phyloP scores from a whole-genome alignment of 2,113 vertebrate genomes.

The Pao palembangensis region DNA sequence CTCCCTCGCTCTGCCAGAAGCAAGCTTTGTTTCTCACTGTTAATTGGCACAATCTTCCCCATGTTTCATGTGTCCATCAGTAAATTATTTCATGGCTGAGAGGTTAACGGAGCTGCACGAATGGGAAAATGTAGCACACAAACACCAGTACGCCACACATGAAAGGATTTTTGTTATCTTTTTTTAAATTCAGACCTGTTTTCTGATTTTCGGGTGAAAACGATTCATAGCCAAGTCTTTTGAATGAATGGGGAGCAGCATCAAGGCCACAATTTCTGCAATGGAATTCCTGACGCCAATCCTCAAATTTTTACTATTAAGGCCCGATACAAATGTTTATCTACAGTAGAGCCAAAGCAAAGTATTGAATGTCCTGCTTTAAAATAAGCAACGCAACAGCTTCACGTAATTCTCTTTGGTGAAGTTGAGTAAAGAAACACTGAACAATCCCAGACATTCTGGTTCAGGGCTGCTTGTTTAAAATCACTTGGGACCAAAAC shows the following conservation, averaged over 20 bases:
- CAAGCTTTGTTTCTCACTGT: conserved; percentile 31
- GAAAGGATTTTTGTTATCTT: background rate
- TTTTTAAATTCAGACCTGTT: background rate
- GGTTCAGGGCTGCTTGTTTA: too few species aligned
- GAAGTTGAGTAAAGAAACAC: too few species aligned
- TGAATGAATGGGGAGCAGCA: background rate
- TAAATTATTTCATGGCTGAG: conserved; percentile 32
- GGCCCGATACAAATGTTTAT: too few species aligned
- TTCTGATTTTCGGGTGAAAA: background rate
- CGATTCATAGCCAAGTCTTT: background rate
- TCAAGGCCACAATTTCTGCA: background rate
- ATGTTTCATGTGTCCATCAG: conserved; percentile 25
- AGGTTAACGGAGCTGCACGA: conserved; percentile 14
- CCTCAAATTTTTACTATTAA: too few species aligned
- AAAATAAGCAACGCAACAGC: too few species aligned
- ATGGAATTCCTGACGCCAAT: background rate
- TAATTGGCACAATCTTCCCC: conserved; percentile 31
- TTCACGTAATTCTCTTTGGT: too few species aligned
- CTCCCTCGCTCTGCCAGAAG: conserved; percentile 20
- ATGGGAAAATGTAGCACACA: conserved; percentile 8
- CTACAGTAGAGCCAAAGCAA: too few species aligned
- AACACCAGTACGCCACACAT: background rate
- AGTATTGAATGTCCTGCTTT: too few species aligned
- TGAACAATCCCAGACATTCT: too few species aligned
- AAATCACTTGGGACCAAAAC: too few species aligned